Evolutionary conservation across 1,140 invertebrate genomes (phyloP).

Genomic region (Hypsibius dujardini): DNA sequence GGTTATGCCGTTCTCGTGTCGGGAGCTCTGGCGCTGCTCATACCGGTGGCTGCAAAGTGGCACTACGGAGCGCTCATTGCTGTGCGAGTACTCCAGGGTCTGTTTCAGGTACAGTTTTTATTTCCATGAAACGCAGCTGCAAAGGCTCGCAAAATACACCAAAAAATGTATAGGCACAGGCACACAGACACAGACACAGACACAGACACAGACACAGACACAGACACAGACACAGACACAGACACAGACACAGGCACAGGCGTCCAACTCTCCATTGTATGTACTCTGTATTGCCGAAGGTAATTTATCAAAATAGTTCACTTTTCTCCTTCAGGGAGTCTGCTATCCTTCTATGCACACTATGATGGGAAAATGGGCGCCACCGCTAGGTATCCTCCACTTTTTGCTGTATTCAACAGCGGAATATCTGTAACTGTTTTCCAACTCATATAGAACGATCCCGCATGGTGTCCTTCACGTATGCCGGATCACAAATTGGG

Average conservation of each 20-base stretch:
- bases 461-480: slow-evolving; percentile 49
- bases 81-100: slow-evolving; percentile 23
- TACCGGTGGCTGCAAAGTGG: slow-evolving; percentile 25
- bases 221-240: too few species aligned
- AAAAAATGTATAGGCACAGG: too few species aligned
- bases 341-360: slow-evolving; percentile 74
- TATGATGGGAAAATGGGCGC: slow-evolving; percentile 72
- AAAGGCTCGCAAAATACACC: too few species aligned
- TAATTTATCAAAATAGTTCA: too few species aligned
- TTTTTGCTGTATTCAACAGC: too few species aligned
- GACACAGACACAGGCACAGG: too few species aligned
- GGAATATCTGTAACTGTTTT: too few species aligned
- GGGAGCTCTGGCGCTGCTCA: slow-evolving; percentile 12
- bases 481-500: slow-evolving; percentile 54
- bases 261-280: too few species aligned
- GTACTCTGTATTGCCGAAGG: too few species aligned
- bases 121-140: not conserved
- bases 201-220: too few species aligned
- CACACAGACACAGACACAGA: too few species aligned
- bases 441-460: slow-evolving; percentile 43
- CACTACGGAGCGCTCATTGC: slow-evolving; percentile 25
- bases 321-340: slow-evolving; percentile 45
- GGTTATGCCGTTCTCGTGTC: slow-evolving; percentile 2
- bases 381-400: slow-evolving; percentile 36
- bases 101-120: slow-evolving; percentile 31